Evolutionary conservation across 2,888 invertebrate genomes (phyloP).

Genomic region (Pycnomerus fuliginosus): DNA sequence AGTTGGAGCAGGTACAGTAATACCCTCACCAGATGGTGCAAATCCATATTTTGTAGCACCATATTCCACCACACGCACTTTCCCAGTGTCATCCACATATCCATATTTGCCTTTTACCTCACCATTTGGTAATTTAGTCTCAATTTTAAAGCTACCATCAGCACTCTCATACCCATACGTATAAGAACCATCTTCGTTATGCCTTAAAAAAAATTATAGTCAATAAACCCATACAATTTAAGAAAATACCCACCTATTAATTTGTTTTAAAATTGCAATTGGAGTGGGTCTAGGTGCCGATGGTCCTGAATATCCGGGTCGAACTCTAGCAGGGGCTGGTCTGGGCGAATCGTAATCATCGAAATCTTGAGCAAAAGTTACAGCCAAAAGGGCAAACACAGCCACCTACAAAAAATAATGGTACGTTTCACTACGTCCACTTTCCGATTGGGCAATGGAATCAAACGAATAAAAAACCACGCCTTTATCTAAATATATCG

Average conservation of each 20-base stretch:
- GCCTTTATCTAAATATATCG: slow-evolving; percentile 14
- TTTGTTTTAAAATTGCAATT: slow-evolving; percentile 82
- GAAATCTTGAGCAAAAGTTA: slow-evolving; percentile 56
- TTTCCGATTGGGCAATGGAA: slow-evolving; percentile 9
- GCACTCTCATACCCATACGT: slow-evolving; percentile 88
- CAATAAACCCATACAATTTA: slow-evolving; percentile 1
- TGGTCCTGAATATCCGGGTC: slow-evolving; percentile 51
- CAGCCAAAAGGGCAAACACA: slow-evolving; percentile 48
- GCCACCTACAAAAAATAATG: slow-evolving; percentile 41
- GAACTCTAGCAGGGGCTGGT: slow-evolving; percentile 51
- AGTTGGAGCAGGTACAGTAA: slow-evolving; percentile 72
- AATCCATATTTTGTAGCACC: slow-evolving; percentile 87
- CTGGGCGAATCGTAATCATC: slow-evolving; percentile 54
- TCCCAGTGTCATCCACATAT: slow-evolving; percentile 79
- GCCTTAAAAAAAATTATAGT: slow-evolving; percentile 56
- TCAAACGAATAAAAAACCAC: slow-evolving; percentile 15
- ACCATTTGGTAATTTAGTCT: slow-evolving; percentile 77
- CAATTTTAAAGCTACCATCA: slow-evolving; percentile 88
- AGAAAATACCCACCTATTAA: slow-evolving; percentile 68
- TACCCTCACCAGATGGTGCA: slow-evolving; percentile 83
- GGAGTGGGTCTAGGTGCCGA: slow-evolving; percentile 59
- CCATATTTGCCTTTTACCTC: slow-evolving; percentile 91
- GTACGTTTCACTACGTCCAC: slow-evolving; percentile 4
- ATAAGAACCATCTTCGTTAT: slow-evolving; percentile 88
- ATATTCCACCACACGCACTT: slow-evolving; percentile 83